A percentile compares a stretch with the other conserved stretches of the same genome.
Evolutionary conservation across 2,113 vertebrate species (phyloP).

Genomic region (Thunnus maccoyii): DNA sequence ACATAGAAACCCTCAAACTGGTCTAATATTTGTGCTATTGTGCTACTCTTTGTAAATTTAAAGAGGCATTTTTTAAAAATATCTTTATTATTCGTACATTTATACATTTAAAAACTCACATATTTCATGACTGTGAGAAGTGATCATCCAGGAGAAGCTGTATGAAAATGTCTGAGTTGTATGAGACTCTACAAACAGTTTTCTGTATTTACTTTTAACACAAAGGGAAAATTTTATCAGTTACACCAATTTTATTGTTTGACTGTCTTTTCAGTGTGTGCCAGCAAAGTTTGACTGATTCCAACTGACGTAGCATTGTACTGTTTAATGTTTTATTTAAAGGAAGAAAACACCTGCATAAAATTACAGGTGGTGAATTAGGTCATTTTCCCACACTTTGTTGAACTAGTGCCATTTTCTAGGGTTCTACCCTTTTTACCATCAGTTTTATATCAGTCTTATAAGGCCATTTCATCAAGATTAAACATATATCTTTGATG

Average conservation of each 20-base stretch:
- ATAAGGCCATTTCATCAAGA: background rate
- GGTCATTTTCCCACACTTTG: no score
- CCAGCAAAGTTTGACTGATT: slow-evolving; percentile 18
- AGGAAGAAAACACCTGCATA: background rate
- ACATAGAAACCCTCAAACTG: background rate
- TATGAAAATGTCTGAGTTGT: background rate
- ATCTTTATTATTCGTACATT: background rate
- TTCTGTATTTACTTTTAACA: background rate
- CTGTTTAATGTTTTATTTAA: slow-evolving; percentile 3
- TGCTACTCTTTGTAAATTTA: slow-evolving; percentile 31
- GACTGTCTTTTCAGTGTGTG: slow-evolving; percentile 19
- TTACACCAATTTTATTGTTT: background rate
- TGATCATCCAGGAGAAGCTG: background rate
- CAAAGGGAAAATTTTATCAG: background rate
- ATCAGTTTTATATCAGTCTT: background rate
- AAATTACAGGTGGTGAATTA: no score
- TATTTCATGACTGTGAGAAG: background rate
- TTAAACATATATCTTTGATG: background rate
- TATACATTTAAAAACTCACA: background rate
- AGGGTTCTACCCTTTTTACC: background rate
- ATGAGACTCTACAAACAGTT: slow-evolving; percentile 2
- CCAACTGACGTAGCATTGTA: slow-evolving; percentile 5
- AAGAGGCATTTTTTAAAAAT: slow-evolving; percentile 7
- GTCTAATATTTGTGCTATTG: slow-evolving; percentile 11
- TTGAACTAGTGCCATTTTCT: background rate